Evolutionary conservation across 2,113 vertebrate genomes (phyloP), one percentile per base, ranked within the genome.

Genomic region (Casuarius casuarius): DNA sequence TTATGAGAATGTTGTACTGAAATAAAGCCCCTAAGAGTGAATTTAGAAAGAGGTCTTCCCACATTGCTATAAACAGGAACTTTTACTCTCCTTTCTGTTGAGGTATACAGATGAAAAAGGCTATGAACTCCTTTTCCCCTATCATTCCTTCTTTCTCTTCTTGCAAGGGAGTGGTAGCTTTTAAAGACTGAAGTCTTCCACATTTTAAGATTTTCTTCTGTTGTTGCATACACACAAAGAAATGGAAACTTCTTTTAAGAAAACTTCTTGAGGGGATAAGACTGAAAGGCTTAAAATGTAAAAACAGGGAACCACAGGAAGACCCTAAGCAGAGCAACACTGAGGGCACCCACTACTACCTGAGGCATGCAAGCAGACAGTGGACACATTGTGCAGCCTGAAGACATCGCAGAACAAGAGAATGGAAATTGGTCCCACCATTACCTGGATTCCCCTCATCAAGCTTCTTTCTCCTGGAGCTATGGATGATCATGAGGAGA

Each of bases 341-440:
- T 72, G 56, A 65, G 9, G 56, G 5, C 17, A 63, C 3, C 10
- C 28, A 21, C 5, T 5, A 59, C 15, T 51, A 13, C 38, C 46
- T 48, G 16, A 4, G 14, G 54, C 7, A 13, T 17, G 7, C 8
- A 70, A 72, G 7, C 2, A 85, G 63, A 29, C 16, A 2, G 3
- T 76, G 26, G 5, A 13, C 7, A 28, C 5, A 2, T 3, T 62
- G 16, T 11, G 38, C 19, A 46, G 17, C 44, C 25, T 68, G 31
- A 68, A 73, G 28, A 48, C n/a, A 26, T 20, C 31, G n/a, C 5
- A 42, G 48, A 86, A 51, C 5, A 51, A 1, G 11, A 73, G 63
- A 22, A 38, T 0, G 7, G 38, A 84, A 61, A 76, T 26, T 73
- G 3, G 4, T 2, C 5, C n/a, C 16, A 0, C 8, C 8, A 51